phyloP scores from a whole-genome alignment of 2,888 invertebrate genomes.

The Arge pagana region DNA sequence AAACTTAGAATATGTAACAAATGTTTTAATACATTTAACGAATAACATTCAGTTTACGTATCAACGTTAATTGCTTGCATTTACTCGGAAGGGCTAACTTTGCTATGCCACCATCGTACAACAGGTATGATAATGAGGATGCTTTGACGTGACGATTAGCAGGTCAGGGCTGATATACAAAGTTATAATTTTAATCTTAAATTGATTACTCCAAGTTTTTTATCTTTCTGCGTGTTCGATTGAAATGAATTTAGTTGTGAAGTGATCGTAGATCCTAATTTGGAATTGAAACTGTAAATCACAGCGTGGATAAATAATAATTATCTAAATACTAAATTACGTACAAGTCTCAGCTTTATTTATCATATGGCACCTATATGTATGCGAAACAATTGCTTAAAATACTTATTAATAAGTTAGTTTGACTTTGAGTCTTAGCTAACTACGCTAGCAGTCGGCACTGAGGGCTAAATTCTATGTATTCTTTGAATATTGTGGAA shows the following conservation, averaged over 20 bases:
- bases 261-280: slow-evolving; percentile 3
- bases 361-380: slow-evolving; percentile 30
- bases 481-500: background rate
- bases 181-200: slow-evolving; percentile 18
- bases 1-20: slow-evolving; percentile 40
- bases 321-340: slow-evolving; percentile 45
- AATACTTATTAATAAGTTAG: slow-evolving; percentile 42
- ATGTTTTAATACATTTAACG: slow-evolving; percentile 30
- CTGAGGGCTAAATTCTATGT: slow-evolving; percentile 31
- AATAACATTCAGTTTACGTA: slow-evolving; percentile 27
- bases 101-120: too few relatives aligned
- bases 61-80: too few relatives aligned
- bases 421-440: slow-evolving; percentile 37
- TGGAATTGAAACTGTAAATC: slow-evolving; percentile 42
- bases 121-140: too few relatives aligned
- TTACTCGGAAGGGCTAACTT: too few relatives aligned
- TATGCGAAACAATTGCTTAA: slow-evolving; percentile 31
- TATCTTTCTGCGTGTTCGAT: background rate
- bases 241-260: background rate
- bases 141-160: too few relatives aligned
- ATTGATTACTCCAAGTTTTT: slow-evolving; percentile 13
- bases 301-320: slow-evolving; percentile 50
- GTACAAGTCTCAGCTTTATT: slow-evolving; percentile 38
- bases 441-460: slow-evolving; percentile 39
- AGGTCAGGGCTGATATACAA: too few relatives aligned